Percentiles rank a stretch among this genome's conserved stretches.
Conservation (phyloP, 2,113 vertebrate genomes). For the Lepus timidus region DNA sequence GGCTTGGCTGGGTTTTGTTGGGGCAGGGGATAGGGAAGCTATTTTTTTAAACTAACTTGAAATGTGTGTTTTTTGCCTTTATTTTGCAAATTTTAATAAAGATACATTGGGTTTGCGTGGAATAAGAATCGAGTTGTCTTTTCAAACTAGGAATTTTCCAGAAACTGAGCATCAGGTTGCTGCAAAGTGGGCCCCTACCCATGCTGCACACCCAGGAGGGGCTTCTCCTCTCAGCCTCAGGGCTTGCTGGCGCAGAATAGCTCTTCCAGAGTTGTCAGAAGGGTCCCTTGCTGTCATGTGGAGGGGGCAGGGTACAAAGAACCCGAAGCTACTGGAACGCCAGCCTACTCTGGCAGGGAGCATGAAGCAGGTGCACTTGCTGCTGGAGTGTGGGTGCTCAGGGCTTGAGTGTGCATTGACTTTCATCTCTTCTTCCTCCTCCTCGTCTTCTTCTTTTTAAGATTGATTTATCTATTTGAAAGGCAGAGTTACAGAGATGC, state of each 20-base stretch:
- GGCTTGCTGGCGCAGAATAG: not conserved
- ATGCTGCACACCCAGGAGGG: not conserved
- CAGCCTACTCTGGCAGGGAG: not conserved
- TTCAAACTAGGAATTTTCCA: conserved; percentile 14
- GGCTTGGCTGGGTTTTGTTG: conserved; percentile 63
- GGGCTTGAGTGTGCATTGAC: accelerated
- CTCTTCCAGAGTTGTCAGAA: not conserved
- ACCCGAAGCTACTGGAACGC: not conserved
- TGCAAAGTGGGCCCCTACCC: not conserved
- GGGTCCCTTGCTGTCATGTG: not conserved
- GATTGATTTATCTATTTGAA: no score
- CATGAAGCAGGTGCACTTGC: not conserved
- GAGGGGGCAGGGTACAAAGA: not conserved
- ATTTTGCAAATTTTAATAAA: conserved; percentile 78
- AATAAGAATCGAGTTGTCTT: conserved; percentile 6
- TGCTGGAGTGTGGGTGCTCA: not conserved
- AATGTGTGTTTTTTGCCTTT: conserved; percentile 64
- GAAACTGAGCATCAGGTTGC: not conserved
- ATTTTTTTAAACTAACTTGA: conserved; percentile 74
- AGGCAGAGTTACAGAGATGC: no score
- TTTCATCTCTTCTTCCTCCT: not conserved
- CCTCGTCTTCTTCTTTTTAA: no score
- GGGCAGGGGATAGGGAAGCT: conserved; percentile 25
- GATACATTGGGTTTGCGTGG: conserved; percentile 47
- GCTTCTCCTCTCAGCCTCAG: not conserved